Evolutionary conservation across 2,888 invertebrate genomes (phyloP), one percentile per base, ranked within the genome.

Genomic region (Polia nebulosa): DNA sequence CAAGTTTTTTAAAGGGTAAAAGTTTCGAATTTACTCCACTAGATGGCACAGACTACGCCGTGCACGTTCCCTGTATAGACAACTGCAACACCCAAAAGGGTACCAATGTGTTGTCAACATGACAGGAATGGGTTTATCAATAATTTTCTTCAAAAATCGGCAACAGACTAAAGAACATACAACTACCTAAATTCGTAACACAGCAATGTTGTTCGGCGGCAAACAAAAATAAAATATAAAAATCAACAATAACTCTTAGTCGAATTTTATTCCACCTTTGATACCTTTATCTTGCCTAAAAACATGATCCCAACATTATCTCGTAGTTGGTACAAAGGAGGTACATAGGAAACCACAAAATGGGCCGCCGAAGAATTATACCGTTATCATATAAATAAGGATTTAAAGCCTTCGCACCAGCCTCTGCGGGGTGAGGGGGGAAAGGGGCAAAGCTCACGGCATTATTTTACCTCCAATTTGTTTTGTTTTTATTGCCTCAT

Each of bases 361-460:
- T 71, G 78, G 79, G 80, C 80, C 83, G 80, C 77, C 39, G 75
- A 90, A 91, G 91, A 94, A 90, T 93, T 93, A 94, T 91, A 83
- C 89, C 91, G 90, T 92, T 92, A 92, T 93, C 92, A 91, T 93
- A 94, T 94, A 94, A 94, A 94, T 93, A 94, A 94, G 93, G 94
- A 93, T 94, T 94, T 94, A 92, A 89, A 87, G 84, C 84, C 88
- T 92, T 92, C 89, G 85, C 83, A 85, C 61, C 51, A 52, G 45
- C 25, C 51, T 56, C 36, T 36, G n/a, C 41, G 47, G 51, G 75
- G 41, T 3, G 41, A n/a, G 27, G 39, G 51, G 13, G 8, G 2
- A 15, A 11, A 34, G 78, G 80, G 80, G 81, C 86, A 83, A 82
- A 85, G 89, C 89, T 89, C 88, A 88, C 82, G 78, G 90, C 88